Percentiles rank a stretch among this genome's conserved stretches.
These are phyloP conservation scores for Xenentodon cancila DNA, from an alignment of 2,797 vertebrate species.

Conservation along the genomic window DNA sequence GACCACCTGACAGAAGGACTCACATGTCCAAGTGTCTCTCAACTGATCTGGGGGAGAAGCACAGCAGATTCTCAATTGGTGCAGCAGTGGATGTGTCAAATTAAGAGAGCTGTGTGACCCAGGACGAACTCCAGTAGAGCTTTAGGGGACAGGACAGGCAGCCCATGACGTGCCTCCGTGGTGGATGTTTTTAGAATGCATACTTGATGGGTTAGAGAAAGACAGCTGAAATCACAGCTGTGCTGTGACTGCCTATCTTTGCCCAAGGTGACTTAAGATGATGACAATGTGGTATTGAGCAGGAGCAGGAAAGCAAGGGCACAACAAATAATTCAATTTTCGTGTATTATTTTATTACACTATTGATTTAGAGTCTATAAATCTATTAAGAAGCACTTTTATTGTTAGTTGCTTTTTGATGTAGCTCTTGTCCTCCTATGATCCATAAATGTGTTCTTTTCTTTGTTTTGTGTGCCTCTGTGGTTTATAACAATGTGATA, in stretches of 20 bases:
- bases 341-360: slow-evolving; percentile 6
- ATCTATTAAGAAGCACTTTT: slow-evolving; percentile 33
- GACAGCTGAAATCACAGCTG: slow-evolving; percentile 47
- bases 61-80: too few relatives aligned
- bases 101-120: slow-evolving; percentile 48
- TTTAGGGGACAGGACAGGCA: slow-evolving; percentile 23
- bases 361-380: slow-evolving; percentile 22
- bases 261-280: slow-evolving; percentile 68
- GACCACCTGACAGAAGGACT: slow-evolving; percentile 19
- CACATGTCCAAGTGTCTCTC: too few relatives aligned
- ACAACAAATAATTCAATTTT: slow-evolving; percentile 11
- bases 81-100: slow-evolving; percentile 22
- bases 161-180: slow-evolving; percentile 18
- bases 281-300: slow-evolving; percentile 43
- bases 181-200: slow-evolving; percentile 41
- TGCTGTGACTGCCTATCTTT: slow-evolving; percentile 28
- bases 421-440: slow-evolving; percentile 4
- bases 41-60: too few relatives aligned
- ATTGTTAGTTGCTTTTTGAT: slow-evolving; percentile 17
- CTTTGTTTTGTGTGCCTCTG: slow-evolving; percentile 11
- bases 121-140: slow-evolving; percentile 42
- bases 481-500: slow-evolving; percentile 12
- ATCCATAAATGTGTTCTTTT: slow-evolving; percentile 8
- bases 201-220: slow-evolving; percentile 47
- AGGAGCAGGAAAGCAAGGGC: slow-evolving; percentile 5